Percentiles rank a stretch among this genome's conserved stretches.
phyloP scores from a whole-genome alignment of 2,113 vertebrate genomes.

The Pandion haliaetus region DNA sequence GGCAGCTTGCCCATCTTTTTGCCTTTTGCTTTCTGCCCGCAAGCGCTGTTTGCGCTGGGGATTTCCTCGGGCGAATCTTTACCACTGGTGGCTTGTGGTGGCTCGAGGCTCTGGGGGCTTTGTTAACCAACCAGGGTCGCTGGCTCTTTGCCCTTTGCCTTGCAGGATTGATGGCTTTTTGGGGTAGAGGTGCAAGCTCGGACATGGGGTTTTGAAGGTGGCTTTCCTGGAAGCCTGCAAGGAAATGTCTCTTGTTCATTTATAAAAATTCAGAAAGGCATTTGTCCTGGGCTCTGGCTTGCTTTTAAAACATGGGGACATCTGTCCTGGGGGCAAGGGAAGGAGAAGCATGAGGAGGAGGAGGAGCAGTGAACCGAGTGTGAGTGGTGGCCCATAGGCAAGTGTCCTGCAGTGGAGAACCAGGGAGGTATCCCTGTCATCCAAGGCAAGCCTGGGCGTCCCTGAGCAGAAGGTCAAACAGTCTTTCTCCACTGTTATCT shows the following conservation, averaged over 20 bases:
- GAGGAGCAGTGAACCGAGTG: not conserved
- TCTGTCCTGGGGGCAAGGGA: not conserved
- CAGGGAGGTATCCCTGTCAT: not conserved
- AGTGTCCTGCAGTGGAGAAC: not conserved
- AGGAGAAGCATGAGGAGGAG: not conserved
- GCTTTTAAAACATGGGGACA: not conserved
- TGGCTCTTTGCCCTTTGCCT: not conserved
- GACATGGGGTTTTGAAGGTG: not conserved
- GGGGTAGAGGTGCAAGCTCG: not conserved
- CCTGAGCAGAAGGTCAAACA: not conserved
- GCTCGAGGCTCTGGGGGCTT: not conserved
- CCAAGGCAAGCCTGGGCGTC: not conserved
- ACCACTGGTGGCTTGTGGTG: rapidly evolving
- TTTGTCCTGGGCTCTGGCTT: not conserved
- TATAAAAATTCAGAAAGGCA: not conserved
- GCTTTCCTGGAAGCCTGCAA: not conserved
- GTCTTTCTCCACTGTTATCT: not conserved
- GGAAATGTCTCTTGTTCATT: not conserved
- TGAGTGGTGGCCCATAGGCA: not conserved
- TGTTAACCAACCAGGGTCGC: not conserved
- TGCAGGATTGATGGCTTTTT: not conserved
- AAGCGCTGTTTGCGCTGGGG: not conserved
- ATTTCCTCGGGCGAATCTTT: not conserved
- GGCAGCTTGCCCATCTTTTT: not conserved
- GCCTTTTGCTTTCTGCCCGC: not conserved